phyloP scores from a whole-genome alignment of 1,140 invertebrate species.

The Eufriesea mexicana region DNA sequence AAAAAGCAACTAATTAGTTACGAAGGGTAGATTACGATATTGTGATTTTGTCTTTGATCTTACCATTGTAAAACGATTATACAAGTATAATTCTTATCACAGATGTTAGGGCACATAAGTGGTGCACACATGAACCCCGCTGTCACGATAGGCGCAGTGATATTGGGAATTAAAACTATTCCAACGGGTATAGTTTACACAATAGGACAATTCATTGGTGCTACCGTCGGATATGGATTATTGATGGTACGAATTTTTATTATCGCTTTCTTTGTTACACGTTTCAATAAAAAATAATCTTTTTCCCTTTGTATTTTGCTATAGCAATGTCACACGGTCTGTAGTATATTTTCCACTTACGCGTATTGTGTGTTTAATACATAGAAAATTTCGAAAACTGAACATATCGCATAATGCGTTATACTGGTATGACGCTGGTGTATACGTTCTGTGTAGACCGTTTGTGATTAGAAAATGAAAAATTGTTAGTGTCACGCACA shows the following conservation, averaged over 20 bases:
- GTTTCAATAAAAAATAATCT: too few species aligned
- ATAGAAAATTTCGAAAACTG: too few species aligned
- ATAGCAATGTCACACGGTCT: too few species aligned
- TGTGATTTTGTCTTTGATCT: background rate
- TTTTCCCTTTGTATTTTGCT: too few species aligned
- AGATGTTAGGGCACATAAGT: conserved; percentile 88
- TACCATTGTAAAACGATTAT: background rate
- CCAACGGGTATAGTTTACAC: conserved; percentile 87
- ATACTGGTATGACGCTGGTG: too few species aligned
- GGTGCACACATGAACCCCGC: conserved; percentile 90
- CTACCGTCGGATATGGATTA: conserved; percentile 86
- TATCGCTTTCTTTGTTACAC: too few species aligned
- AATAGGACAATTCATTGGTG: conserved; percentile 88
- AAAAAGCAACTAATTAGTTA: background rate
- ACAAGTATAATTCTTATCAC: conserved; percentile 62
- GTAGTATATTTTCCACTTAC: too few species aligned
- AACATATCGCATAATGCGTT: too few species aligned
- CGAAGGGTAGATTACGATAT: too few species aligned
- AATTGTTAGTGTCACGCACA: background rate
- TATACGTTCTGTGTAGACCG: too few species aligned
- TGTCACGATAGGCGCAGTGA: conserved; percentile 88
- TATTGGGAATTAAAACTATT: conserved; percentile 85
- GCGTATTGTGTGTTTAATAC: too few species aligned
- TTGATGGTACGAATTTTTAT: conserved; percentile 80
- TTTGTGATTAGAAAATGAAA: background rate